phyloP scores from a whole-genome alignment of 2,113 vertebrate genomes.

The Agapornis roseicollis region DNA sequence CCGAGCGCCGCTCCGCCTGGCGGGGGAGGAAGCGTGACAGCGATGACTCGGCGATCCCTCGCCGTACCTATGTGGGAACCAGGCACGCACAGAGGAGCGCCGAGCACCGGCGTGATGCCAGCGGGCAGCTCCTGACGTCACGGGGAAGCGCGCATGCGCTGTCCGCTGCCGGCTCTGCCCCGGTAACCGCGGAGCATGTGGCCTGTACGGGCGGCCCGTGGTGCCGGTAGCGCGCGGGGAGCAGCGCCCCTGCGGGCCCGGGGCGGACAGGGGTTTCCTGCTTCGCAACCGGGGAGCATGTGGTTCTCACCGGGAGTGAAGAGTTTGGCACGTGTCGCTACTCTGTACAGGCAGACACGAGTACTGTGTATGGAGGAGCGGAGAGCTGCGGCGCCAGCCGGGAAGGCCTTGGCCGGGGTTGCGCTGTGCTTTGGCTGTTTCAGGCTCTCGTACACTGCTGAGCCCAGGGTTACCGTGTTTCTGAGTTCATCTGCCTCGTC shows the following conservation, averaged over 20 bases:
- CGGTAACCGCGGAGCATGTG: no score
- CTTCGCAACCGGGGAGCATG: no score
- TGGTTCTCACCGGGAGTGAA: neutral
- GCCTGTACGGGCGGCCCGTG: neutral
- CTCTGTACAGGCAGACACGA: neutral
- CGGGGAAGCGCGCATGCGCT: neutral
- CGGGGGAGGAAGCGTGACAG: neutral
- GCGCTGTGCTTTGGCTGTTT: neutral
- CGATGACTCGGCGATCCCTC: neutral
- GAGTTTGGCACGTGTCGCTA: neutral
- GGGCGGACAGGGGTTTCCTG: neutral
- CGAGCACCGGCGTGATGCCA: neutral
- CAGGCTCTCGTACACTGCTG: neutral
- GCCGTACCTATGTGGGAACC: neutral
- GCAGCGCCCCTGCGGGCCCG: rapidly evolving
- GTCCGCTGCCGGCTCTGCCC: rapidly evolving
- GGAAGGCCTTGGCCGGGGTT: neutral
- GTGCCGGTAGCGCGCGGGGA: no score
- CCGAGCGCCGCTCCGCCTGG: neutral
- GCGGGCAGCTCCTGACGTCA: neutral
- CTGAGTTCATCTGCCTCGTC: neutral
- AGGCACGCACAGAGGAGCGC: neutral
- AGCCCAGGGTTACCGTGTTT: rapidly evolving
- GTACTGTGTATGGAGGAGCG: neutral
- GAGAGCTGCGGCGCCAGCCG: neutral